Base-by-base conservation (phyloP, 2,113 vertebrate genomes). In the Poeciliopsis retropinna region DNA sequence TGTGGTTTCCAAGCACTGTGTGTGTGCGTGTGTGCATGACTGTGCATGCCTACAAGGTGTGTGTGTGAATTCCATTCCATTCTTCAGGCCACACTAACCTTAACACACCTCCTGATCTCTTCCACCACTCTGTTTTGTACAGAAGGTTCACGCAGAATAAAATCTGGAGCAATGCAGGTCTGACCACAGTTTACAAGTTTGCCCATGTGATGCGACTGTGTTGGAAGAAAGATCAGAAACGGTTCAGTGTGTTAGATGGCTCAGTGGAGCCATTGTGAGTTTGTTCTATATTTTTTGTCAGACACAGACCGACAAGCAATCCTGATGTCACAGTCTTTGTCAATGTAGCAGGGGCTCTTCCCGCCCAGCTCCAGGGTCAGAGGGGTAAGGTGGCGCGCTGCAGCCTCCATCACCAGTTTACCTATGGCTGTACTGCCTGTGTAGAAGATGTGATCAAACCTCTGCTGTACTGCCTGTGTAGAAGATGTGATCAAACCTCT, bases 321-420 rank as follows among this genome's bases (percentile, higher is more conserved):
- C 0, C 92, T 84, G 85, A 98, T 77, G 71, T 98, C 92, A 11
- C 96, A 97, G 90, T 96, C 89, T 70, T 93, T 96, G 92, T 99
- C 95, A 0, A 99, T 92, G 73, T 96, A 98, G 85, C 97, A 98
- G 65, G 97, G 97, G 84, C 94, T 97, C 89, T 99, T 99, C 37
- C 97, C 97, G 0, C 97, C 98, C 78, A 99, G 93, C 89, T 97
- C 98, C 91, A 99, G 95, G 0, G 96, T 98, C 65, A 98, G 95
- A 0, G 98, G 98, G 0, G 97, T 98, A 83, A 99, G 95, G 90
- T 97, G 92, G 64, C 91, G 95, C 72, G 97, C 92, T 0, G 97
- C 97, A 0, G 96, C 96, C 14, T 91, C 93, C 97, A 99, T 97
- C 47, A 98, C 92, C 0, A 96, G 85, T 81, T 91, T 96, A 4